Evolutionary conservation across 2,797 vertebrate genomes (phyloP), one percentile per base, ranked within the genome.

Genomic region (Sphaeramia orbicularis): DNA sequence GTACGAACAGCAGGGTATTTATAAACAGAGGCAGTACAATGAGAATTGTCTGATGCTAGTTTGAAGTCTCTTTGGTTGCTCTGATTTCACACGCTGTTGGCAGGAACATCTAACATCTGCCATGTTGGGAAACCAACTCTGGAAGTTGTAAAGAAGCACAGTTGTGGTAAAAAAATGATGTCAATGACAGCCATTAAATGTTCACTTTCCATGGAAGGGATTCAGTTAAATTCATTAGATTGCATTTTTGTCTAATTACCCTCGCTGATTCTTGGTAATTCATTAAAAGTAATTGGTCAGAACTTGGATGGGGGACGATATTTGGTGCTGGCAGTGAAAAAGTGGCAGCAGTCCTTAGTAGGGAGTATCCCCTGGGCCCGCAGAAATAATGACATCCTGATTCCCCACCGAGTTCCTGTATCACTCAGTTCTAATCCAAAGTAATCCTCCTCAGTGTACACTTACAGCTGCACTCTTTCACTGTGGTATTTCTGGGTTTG

Each of bases 381-480:
- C 62, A 70, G 71, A 70, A 77, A 81, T 83, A 85, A 85, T 81
- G 65, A 83, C 87, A 80, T 89, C 85, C 83, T 78, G 82, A 79
- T 30, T 81, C 75, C 87, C 85, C 45, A 57, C 82, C 69, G 87
- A 87, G 71, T 83, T 87, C 83, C 81, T 76, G 84, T 81, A 74
- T 75, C 67, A 61, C 57, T 67, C 49, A 1, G 19, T 62, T 69
- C 65, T 85, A 89, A 89, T 89, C 86, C 88, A 77, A 48, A 80
- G 73, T 86, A 87, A 90, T 88, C 86, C 86, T 78, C 52, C 60
- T 84, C 36, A 51, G 65, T 56, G 41, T 45, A 56, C 54, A 61
- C 38, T 65, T 38, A 55, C 64, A 71, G 71, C 59, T 64, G 70
- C 78, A 21, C 27, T 14, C 7, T 63, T 74, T 72, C 65, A 74